phyloP scores from a whole-genome alignment of 2,797 vertebrate genomes.

The Numenius phaeopus region DNA sequence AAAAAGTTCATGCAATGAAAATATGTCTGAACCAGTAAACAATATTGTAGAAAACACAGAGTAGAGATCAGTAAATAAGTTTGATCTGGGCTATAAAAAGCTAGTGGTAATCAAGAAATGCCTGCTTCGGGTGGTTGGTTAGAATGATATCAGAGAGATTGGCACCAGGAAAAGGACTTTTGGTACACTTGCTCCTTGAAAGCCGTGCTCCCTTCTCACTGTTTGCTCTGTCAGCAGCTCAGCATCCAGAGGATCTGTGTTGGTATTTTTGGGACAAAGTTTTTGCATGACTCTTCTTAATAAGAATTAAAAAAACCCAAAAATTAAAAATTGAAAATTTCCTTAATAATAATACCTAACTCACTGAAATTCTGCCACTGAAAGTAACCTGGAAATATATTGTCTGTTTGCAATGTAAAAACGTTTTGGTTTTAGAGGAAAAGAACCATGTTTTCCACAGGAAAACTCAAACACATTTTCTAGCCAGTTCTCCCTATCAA shows the following conservation, averaged over 20 bases:
- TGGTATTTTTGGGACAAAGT: background rate
- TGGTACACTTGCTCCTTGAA: background rate
- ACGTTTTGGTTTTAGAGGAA: background rate
- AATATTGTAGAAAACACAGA: background rate
- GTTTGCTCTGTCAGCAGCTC: background rate
- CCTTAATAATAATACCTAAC: background rate
- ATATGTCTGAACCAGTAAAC: background rate
- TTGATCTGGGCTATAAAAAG: background rate
- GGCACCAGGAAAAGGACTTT: background rate
- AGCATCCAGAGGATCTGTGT: background rate
- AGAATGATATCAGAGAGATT: background rate
- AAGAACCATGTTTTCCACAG: background rate
- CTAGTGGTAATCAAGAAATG: background rate
- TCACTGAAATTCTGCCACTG: background rate
- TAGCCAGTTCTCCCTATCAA: background rate
- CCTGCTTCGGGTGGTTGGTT: background rate
- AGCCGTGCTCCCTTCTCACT: background rate
- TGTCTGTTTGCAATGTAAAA: background rate
- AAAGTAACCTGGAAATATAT: background rate
- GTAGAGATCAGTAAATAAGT: background rate
- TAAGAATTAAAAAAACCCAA: background rate
- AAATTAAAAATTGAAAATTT: too few species aligned
- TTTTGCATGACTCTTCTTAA: background rate
- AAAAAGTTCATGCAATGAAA: conserved; percentile 41
- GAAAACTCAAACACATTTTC: background rate